Evolutionary conservation across 30 jellyfish, hydroid and myxozoan genomes (phyloP).

Genomic region (Rhopilema esculentum): DNA sequence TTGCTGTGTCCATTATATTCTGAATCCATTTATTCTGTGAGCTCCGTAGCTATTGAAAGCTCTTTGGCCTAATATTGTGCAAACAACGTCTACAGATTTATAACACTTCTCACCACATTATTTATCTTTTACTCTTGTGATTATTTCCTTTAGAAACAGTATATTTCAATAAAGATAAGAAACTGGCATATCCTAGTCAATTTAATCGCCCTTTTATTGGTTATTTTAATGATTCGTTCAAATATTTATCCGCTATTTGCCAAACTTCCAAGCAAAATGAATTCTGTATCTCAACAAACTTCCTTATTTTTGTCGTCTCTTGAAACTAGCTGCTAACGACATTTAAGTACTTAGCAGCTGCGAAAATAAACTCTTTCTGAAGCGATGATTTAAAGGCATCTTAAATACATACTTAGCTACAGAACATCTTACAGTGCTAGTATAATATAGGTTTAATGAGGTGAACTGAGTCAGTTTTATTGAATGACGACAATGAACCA

Average conservation of each 20-base stretch:
- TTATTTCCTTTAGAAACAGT: too few relatives aligned
- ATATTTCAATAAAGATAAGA: too few relatives aligned
- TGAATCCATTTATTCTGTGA: too few relatives aligned
- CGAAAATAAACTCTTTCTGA: background rate
- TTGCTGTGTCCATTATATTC: too few relatives aligned
- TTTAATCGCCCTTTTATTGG: background rate
- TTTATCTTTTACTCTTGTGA: too few relatives aligned
- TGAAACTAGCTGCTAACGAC: background rate
- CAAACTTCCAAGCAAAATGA: background rate
- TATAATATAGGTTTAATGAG: too few relatives aligned
- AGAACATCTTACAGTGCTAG: background rate
- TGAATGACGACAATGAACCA: too few relatives aligned
- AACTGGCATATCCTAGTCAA: background rate
- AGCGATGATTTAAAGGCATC: background rate
- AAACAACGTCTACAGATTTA: too few relatives aligned
- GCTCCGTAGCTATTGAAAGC: too few relatives aligned
- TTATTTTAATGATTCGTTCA: background rate
- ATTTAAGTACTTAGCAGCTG: background rate
- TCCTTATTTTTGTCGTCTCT: background rate
- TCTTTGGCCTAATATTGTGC: too few relatives aligned
- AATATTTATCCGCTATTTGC: background rate
- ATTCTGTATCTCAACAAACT: background rate
- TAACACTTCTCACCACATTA: too few relatives aligned
- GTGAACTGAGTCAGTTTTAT: too few relatives aligned
- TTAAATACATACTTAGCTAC: background rate